These are phyloP conservation scores for Venustoraphidia nigricollis DNA, from an alignment of 2,888 invertebrate genomes.

Conservation along the genomic window DNA sequence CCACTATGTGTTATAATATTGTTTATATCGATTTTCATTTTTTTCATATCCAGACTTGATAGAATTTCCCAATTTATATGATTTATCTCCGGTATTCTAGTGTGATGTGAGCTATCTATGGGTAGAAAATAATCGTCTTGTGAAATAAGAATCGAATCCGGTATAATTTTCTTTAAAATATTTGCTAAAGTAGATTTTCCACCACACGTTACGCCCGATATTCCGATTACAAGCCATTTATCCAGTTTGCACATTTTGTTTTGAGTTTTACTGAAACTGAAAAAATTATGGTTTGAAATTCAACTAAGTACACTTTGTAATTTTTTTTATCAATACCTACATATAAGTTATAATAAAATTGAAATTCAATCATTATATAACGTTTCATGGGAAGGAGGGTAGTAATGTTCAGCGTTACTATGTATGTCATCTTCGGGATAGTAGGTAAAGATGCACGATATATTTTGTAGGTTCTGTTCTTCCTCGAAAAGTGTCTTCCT, in stretches of 20 bases:
- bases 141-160: constrained; percentile 35
- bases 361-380: no score
- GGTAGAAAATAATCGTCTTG: constrained; percentile 67
- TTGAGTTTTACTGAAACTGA: neutral
- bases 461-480: no score
- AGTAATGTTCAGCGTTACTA: no score
- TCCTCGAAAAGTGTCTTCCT: no score
- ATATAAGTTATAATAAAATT: no score
- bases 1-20: constrained; percentile 21
- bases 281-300: neutral
- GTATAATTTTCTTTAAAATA: constrained; percentile 30
- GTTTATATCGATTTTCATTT: constrained; percentile 45
- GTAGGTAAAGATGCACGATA: no score
- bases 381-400: no score
- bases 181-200: constrained; percentile 65
- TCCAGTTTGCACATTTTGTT: constrained; percentile 1
- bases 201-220: constrained; percentile 70
- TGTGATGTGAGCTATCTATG: constrained; percentile 47
- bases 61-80: constrained; percentile 66
- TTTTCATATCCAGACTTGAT: constrained; percentile 54
- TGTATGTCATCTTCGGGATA: no score
- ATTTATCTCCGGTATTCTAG: constrained; percentile 42
- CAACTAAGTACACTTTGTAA: no score
- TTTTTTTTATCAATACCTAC: no score
- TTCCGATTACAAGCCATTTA: constrained; percentile 43